Evolutionary conservation across 1,140 invertebrate species (phyloP).

Genomic region (Habropoda laboriosa): DNA sequence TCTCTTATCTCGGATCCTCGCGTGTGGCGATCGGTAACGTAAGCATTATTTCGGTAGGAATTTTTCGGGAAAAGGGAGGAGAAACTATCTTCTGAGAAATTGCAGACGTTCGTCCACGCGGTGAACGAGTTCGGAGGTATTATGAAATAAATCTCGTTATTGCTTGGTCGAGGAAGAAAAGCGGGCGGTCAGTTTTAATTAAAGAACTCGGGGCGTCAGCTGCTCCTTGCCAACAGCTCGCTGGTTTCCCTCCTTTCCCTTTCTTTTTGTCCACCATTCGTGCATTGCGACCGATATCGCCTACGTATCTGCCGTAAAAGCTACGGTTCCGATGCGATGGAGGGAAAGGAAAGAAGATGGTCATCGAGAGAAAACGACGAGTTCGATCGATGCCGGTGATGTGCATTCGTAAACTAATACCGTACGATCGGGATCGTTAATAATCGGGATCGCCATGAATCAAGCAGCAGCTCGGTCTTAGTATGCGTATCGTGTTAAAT

Average conservation of each 20-base stretch:
- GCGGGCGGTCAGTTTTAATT: constrained; percentile 78
- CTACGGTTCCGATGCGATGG: constrained; percentile 54
- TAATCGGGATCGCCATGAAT: neutral
- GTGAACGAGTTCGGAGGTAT: constrained; percentile 70
- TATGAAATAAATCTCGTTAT: constrained; percentile 79
- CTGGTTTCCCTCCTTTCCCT: constrained; percentile 61
- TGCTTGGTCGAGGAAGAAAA: constrained; percentile 73
- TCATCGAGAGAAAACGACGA: constrained; percentile 10
- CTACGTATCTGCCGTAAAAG: constrained; percentile 63
- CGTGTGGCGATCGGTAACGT: constrained; percentile 19
- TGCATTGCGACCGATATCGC: constrained; percentile 68
- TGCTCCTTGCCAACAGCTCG: constrained; percentile 72
- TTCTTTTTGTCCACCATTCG: constrained; percentile 35
- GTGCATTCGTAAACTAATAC: neutral
- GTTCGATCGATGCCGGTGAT: too few species aligned
- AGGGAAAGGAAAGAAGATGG: constrained; percentile 13
- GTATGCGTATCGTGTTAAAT: neutral
- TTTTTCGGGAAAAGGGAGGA: constrained; percentile 50
- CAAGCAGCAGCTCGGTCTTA: neutral
- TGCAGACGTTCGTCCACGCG: constrained; percentile 65
- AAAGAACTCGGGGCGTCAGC: constrained; percentile 79
- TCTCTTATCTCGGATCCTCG: neutral
- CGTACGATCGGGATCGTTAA: neutral
- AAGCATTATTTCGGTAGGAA: constrained; percentile 33
- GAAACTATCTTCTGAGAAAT: constrained; percentile 63